Evolutionary conservation across 2,113 vertebrate species (phyloP).

Genomic region (Mobula hypostoma): DNA sequence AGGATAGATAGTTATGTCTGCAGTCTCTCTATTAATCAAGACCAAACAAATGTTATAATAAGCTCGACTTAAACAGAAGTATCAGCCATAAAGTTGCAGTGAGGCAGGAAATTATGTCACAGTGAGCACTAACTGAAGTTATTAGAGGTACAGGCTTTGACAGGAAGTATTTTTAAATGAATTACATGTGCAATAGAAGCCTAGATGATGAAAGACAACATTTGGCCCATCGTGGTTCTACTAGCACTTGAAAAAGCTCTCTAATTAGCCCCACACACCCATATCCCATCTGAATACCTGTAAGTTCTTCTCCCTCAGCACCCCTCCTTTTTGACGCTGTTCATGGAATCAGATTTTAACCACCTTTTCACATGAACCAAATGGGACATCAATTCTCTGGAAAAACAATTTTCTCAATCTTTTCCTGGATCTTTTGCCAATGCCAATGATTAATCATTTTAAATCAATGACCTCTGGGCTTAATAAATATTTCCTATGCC

Average conservation of each 20-base stretch:
- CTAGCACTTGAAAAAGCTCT: not conserved
- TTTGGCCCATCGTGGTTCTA: not conserved
- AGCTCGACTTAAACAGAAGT: slow-evolving; percentile 32
- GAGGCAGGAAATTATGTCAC: slow-evolving; percentile 36
- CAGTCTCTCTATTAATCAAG: slow-evolving; percentile 38
- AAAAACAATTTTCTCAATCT: not conserved
- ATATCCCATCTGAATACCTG: not conserved
- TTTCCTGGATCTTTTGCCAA: not conserved
- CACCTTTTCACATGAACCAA: not conserved
- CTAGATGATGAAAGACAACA: not conserved
- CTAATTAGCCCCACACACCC: not conserved
- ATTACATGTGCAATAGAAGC: not conserved
- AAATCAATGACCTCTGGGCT: not conserved
- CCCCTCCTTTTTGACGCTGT: not conserved
- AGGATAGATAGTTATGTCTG: slow-evolving; percentile 37
- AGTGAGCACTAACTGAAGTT: not conserved
- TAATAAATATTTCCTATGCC: not conserved
- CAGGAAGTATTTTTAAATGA: slow-evolving; percentile 26
- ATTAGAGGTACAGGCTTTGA: slow-evolving; percentile 4
- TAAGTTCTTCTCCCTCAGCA: not conserved
- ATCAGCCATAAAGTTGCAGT: not conserved
- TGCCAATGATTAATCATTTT: no score
- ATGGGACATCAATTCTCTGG: not conserved
- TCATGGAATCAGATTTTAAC: not conserved
- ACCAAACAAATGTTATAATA: slow-evolving; percentile 35